These are phyloP conservation scores for Shinisaurus crocodilurus DNA, from an alignment of 2,113 vertebrate genomes.

Conservation along the genomic window DNA sequence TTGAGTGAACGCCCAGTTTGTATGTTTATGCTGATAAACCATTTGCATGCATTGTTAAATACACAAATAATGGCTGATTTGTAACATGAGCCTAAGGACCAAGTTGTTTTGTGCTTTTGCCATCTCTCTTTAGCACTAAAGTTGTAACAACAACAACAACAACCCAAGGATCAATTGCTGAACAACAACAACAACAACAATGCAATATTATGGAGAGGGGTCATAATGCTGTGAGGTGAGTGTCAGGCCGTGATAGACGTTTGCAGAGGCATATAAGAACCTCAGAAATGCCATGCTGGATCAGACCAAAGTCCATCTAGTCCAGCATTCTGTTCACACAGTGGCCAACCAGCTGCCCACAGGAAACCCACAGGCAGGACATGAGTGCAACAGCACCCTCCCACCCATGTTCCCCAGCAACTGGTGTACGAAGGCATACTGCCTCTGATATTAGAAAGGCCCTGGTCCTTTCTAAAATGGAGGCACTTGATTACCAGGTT, in stretches of 20 bases:
- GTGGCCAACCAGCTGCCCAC: no score
- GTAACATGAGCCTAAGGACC: neutral
- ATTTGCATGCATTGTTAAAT: neutral
- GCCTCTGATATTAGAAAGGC: no score
- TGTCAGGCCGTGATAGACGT: neutral
- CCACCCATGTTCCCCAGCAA: no score
- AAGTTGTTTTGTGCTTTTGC: neutral
- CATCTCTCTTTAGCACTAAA: neutral
- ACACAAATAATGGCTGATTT: neutral
- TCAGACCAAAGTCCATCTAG: no score
- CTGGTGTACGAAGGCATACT: no score
- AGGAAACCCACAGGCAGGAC: no score
- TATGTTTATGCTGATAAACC: no score
- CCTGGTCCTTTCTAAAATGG: neutral
- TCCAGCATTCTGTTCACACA: no score
- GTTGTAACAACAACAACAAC: neutral
- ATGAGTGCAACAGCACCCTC: no score
- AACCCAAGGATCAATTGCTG: neutral
- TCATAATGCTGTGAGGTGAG: neutral
- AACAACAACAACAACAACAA: no score
- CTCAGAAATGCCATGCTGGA: no score
- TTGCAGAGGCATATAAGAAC: no score
- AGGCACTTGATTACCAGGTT: neutral
- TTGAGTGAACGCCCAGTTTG: neutral
- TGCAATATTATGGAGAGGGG: neutral